These are phyloP conservation scores for Gambelia wislizenii DNA, from an alignment of 2,797 vertebrate species.

Conservation along the genomic window DNA sequence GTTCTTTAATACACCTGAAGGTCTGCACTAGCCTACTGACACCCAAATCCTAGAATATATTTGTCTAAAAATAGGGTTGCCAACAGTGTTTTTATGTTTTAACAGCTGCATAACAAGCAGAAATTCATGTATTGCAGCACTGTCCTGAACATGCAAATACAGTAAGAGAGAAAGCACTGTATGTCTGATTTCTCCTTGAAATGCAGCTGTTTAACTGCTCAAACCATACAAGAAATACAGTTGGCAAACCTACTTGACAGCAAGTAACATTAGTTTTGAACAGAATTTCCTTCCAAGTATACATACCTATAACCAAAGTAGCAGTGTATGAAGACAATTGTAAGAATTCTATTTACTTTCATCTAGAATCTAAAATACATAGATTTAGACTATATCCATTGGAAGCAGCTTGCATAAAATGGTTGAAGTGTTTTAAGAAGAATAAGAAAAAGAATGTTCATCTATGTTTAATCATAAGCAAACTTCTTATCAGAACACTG, in stretches of 20 bases:
- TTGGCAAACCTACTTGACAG: background rate
- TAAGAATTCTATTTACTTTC: background rate
- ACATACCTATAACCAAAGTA: background rate
- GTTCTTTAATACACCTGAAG: background rate
- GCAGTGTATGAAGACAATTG: background rate
- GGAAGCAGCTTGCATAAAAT: background rate
- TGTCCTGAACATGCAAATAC: background rate
- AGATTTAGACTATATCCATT: background rate
- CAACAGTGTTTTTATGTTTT: background rate
- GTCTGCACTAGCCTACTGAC: background rate
- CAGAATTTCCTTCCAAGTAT: background rate
- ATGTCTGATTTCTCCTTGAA: background rate
- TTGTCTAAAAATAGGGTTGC: background rate
- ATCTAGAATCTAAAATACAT: background rate
- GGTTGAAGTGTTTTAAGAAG: background rate
- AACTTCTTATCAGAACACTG: constrained; percentile 50
- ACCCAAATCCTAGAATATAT: background rate
- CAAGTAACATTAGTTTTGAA: background rate
- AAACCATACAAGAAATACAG: background rate
- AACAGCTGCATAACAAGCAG: background rate
- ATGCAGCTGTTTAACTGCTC: background rate
- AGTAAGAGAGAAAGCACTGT: background rate
- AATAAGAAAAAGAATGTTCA: background rate
- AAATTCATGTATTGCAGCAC: background rate
- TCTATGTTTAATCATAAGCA: constrained; percentile 44